Percentiles rank a stretch among this genome's conserved stretches.
These are phyloP conservation scores for Cataglyphis hispanica DNA, from an alignment of 1,140 invertebrate species.

Conservation along the genomic window DNA sequence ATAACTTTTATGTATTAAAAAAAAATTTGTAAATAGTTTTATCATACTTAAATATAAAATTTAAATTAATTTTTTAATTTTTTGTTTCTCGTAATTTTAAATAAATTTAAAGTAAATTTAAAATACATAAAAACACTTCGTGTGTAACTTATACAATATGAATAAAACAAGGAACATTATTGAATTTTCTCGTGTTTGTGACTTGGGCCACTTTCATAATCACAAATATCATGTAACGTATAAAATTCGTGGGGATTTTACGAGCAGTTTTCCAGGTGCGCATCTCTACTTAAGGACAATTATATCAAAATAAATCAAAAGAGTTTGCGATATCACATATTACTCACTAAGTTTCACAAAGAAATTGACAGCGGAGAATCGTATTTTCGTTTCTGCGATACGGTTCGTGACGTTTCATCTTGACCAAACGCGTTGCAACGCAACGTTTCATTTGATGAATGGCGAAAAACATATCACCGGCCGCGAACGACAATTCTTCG, in stretches of 20 bases:
- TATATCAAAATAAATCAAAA: slow-evolving; percentile 76
- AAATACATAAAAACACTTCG: too few species aligned
- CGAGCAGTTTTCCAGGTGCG: slow-evolving; percentile 25
- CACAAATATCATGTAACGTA: slow-evolving; percentile 29
- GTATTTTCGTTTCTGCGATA: slow-evolving; percentile 44
- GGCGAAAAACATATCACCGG: slow-evolving; percentile 76
- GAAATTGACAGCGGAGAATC: slow-evolving; percentile 67
- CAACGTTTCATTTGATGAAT: slow-evolving; percentile 62
- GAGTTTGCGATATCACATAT: slow-evolving; percentile 64
- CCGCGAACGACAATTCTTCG: slow-evolving; percentile 67
- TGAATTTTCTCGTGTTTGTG: slow-evolving; percentile 15
- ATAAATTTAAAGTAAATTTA: too few species aligned
- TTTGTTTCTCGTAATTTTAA: slow-evolving; percentile 1
- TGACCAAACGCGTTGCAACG: slow-evolving; percentile 56
- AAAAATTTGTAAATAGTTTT: slow-evolving; percentile 24
- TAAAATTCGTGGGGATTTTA: slow-evolving; percentile 12
- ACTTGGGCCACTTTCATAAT: slow-evolving; percentile 42
- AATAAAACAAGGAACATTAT: slow-evolving; percentile 6
- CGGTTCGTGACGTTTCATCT: slow-evolving; percentile 46
- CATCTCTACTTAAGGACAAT: slow-evolving; percentile 62
- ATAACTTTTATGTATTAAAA: neutral
- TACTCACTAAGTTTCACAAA: slow-evolving; percentile 63
- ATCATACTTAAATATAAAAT: slow-evolving; percentile 20
- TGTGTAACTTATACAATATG: neutral
- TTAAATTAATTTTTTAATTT: slow-evolving; percentile 2